A percentile compares a stretch with the other conserved stretches of the same genome.
These are phyloP conservation scores for Paraplagusia blochii DNA, from an alignment of 2,113 vertebrate genomes.

Conservation along the genomic window DNA sequence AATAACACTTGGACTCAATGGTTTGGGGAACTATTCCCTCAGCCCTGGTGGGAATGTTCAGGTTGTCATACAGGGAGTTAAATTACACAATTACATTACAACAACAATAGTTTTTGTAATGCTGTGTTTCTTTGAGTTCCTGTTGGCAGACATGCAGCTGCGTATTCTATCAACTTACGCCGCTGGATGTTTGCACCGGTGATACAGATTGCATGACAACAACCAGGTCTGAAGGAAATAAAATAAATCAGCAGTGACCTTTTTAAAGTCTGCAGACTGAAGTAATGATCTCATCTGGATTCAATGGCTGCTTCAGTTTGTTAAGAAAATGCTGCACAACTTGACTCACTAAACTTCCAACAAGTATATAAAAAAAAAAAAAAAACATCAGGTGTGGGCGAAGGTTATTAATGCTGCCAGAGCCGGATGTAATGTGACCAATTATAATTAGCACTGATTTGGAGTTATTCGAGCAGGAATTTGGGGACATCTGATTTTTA, in stretches of 20 bases:
- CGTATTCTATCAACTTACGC: neutral
- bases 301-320: neutral
- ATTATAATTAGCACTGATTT: constrained; percentile 9
- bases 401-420: neutral
- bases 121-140: neutral
- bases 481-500: neutral
- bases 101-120: neutral
- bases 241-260: neutral
- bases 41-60: no score
- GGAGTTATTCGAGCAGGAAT: constrained; percentile 1
- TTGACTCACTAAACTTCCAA: no score
- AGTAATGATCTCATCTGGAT: neutral
- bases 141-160: neutral
- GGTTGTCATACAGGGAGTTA: no score
- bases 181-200: neutral
- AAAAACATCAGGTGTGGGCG: neutral
- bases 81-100: no score
- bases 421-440: neutral
- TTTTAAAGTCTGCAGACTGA: neutral
- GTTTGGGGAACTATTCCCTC: no score
- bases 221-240: neutral
- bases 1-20: no score
- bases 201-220: neutral
- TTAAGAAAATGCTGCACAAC: neutral
- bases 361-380: neutral